These are phyloP conservation scores for Sebastes iracundus DNA, from an alignment of 2,797 vertebrate genomes.

Conservation along the genomic window DNA sequence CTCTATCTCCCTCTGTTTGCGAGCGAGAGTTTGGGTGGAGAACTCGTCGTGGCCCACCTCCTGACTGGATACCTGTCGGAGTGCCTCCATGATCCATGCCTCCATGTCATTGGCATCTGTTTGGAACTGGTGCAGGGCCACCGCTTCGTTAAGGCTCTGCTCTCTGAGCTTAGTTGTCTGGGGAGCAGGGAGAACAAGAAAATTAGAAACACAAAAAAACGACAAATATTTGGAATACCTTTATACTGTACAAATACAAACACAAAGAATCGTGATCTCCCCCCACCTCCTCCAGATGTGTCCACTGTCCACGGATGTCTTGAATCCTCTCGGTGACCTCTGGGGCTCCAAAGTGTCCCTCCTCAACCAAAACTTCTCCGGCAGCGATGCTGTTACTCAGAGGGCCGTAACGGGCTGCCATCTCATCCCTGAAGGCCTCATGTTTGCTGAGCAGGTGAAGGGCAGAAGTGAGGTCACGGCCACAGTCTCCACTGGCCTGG, in stretches of 20 bases:
- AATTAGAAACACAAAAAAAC: not conserved
- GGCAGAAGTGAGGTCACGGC: conserved; percentile 90
- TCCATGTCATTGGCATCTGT: conserved; percentile 93
- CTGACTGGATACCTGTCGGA: conserved; percentile 89
- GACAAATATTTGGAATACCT: not conserved
- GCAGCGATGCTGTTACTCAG: conserved; percentile 87
- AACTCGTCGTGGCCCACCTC: conserved; percentile 94
- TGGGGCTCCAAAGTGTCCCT: conserved; percentile 86
- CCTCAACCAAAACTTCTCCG: conserved; percentile 85
- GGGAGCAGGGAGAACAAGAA: not conserved
- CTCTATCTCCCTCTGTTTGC: conserved; percentile 92
- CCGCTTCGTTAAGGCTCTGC: conserved; percentile 85
- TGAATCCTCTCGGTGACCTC: conserved; percentile 85
- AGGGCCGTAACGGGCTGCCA: conserved; percentile 91
- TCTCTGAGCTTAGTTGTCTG: conserved; percentile 84
- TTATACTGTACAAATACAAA: not conserved
- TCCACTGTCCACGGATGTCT: conserved; percentile 84
- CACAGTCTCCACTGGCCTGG: conserved; percentile 88
- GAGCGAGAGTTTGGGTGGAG: conserved; percentile 91
- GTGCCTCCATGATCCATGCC: conserved; percentile 89
- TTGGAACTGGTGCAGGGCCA: conserved; percentile 92
- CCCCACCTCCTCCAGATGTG: conserved; percentile 85
- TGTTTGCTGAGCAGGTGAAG: conserved; percentile 93
- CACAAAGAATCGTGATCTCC: not conserved
- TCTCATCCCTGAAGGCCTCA: conserved; percentile 91